Percentiles rank a stretch among this genome's conserved stretches.
Conservation (phyloP, 2,113 vertebrate species). For the Ginglymostoma cirratum region DNA sequence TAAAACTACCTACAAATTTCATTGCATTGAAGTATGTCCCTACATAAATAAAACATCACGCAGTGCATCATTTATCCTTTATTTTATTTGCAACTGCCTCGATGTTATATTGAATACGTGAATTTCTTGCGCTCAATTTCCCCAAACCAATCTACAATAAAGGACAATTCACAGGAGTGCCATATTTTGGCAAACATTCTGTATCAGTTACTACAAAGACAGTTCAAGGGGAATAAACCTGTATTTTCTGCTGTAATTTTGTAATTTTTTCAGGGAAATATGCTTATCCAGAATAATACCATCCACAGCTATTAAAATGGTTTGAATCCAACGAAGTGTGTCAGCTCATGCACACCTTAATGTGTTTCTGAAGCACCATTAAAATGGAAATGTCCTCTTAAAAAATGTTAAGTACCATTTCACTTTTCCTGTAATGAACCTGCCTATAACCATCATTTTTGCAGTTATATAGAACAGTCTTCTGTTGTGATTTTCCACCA, state of each 20-base stretch:
- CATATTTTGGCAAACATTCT: slow-evolving; percentile 25
- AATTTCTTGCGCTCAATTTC: slow-evolving; percentile 17
- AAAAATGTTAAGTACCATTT: slow-evolving; percentile 35
- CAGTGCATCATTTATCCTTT: not conserved
- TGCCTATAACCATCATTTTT: slow-evolving; percentile 34
- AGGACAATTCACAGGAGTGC: slow-evolving; percentile 7
- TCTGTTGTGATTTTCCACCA: slow-evolving; percentile 12
- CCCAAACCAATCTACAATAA: slow-evolving; percentile 11
- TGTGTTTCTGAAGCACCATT: slow-evolving; percentile 32
- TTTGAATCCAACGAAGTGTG: slow-evolving; percentile 35
- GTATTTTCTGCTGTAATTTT: slow-evolving; percentile 28
- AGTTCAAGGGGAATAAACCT: slow-evolving; percentile 37
- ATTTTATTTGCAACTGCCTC: slow-evolving; percentile 11
- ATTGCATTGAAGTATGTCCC: not conserved
- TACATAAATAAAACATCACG: slow-evolving; percentile 32
- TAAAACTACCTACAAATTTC: not conserved
- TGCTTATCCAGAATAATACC: slow-evolving; percentile 28
- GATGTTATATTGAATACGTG: not conserved
- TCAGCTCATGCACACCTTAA: slow-evolving; percentile 28
- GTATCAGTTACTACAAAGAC: slow-evolving; percentile 33
- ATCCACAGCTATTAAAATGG: slow-evolving; percentile 36
- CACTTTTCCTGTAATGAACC: slow-evolving; percentile 35
- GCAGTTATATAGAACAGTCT: slow-evolving; percentile 5
- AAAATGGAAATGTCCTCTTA: slow-evolving; percentile 38
- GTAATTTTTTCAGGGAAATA: slow-evolving; percentile 37